These are phyloP conservation scores for Sturnus vulgaris DNA, from an alignment of 2,113 vertebrate genomes.

Conservation along the genomic window DNA sequence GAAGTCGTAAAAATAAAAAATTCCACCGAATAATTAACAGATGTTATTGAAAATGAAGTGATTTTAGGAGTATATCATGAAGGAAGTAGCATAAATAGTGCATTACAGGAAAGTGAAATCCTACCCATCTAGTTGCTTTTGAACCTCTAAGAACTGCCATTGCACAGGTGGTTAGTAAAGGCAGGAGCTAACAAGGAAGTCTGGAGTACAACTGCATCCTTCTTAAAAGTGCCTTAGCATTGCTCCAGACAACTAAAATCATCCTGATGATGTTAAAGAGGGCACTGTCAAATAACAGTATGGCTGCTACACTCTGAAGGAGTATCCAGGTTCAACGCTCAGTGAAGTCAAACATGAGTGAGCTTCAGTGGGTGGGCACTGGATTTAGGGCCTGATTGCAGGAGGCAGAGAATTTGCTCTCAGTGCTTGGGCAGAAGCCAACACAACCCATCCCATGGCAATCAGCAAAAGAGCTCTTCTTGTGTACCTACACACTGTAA, in stretches of 20 bases:
- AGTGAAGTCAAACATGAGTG: not conserved
- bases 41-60: not conserved
- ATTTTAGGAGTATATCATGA: slow-evolving; percentile 14
- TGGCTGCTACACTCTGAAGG: not conserved
- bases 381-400: not conserved
- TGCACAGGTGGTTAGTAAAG: not conserved
- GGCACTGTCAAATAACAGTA: not conserved
- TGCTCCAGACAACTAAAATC: not conserved
- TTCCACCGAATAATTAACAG: not conserved
- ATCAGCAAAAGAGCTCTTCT: not conserved
- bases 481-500: not conserved
- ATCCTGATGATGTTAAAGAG: not conserved
- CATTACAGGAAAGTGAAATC: not conserved
- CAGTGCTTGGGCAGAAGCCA: not conserved
- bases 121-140: not conserved
- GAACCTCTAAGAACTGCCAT: slow-evolving; percentile 4
- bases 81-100: not conserved
- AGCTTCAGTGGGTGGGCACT: not conserved
- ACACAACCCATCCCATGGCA: not conserved
- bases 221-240: not conserved
- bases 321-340: not conserved
- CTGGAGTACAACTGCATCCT: not conserved
- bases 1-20: slow-evolving; percentile 1
- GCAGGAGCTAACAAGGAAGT: not conserved
- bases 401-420: not conserved